phyloP scores from a whole-genome alignment of 2,113 vertebrate species.

The Garra rufa region DNA sequence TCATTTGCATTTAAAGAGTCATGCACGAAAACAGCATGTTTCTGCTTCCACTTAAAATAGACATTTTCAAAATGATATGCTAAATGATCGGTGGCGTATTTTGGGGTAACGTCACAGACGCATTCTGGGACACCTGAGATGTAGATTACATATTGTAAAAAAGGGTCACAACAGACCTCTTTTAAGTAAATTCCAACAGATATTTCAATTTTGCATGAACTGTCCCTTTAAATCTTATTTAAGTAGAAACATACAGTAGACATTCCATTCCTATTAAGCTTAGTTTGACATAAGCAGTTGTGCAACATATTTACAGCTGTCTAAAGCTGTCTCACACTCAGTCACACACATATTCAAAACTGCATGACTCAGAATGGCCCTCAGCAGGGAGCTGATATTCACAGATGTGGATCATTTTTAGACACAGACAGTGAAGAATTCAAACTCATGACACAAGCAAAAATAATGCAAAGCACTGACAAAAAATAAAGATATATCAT shows the following conservation, averaged over 20 bases:
- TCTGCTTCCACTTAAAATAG: too few relatives aligned
- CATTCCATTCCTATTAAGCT: neutral
- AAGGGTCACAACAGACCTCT: too few relatives aligned
- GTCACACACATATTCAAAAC: neutral
- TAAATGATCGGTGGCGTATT: too few relatives aligned
- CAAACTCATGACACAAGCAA: slow-evolving; percentile 13
- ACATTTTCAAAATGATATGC: too few relatives aligned
- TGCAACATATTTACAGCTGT: slow-evolving; percentile 43
- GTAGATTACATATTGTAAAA: too few relatives aligned
- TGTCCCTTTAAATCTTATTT: neutral
- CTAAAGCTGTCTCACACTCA: neutral
- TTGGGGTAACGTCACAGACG: too few relatives aligned
- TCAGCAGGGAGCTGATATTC: slow-evolving; percentile 10
- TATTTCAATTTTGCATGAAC: neutral
- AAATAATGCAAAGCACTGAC: neutral
- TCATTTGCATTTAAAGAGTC: too few relatives aligned
- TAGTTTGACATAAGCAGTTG: slow-evolving; percentile 13
- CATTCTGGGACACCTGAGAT: too few relatives aligned
- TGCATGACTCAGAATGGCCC: neutral
- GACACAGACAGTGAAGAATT: neutral
- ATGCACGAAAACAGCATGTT: too few relatives aligned
- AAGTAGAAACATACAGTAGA: neutral
- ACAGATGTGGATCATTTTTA: slow-evolving; percentile 1
- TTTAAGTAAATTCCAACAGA: neutral
- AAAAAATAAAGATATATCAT: neutral